Evolutionary conservation across 1,140 invertebrate genomes (phyloP).

Genomic region (Phthorimaea operculella): DNA sequence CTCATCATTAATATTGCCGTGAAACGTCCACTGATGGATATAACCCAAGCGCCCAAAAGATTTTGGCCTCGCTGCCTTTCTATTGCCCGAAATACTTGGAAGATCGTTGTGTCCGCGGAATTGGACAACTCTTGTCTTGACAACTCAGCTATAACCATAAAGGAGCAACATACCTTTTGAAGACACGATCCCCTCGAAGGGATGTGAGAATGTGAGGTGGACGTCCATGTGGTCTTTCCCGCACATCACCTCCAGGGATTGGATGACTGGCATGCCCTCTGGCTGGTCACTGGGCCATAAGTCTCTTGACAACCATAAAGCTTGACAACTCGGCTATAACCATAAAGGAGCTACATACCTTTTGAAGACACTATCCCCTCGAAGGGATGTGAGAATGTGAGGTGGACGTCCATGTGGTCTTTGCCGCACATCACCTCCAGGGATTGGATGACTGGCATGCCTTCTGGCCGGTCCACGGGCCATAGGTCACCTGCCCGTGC

Average conservation of each 20-base stretch:
- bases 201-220: slow-evolving; percentile 89
- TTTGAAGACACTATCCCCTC: slow-evolving; percentile 95
- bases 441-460: slow-evolving; percentile 60
- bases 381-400: slow-evolving; percentile 91
- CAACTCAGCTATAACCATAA: too few species aligned
- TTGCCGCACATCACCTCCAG: slow-evolving; percentile 94
- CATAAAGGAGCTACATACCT: slow-evolving; percentile 59
- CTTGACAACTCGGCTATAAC: too few species aligned
- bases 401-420: slow-evolving; percentile 93
- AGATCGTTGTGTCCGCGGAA: too few species aligned
- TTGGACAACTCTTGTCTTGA: too few species aligned
- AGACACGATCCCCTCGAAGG: slow-evolving; percentile 93
- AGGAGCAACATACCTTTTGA: slow-evolving; percentile 80
- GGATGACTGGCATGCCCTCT: slow-evolving; percentile 59
- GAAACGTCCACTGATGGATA: too few species aligned
- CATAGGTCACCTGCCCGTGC: slow-evolving; percentile 48
- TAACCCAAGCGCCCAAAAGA: too few species aligned
- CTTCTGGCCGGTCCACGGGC: slow-evolving; percentile 58
- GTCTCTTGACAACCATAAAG: too few species aligned
- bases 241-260: slow-evolving; percentile 88
- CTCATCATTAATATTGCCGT: slow-evolving; percentile 6
- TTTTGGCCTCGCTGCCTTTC: too few species aligned
- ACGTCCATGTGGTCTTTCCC: slow-evolving; percentile 95
- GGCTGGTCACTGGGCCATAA: slow-evolving; percentile 57
- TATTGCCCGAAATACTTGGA: too few species aligned